A percentile compares a stretch with the other conserved stretches of the same genome.
Evolutionary conservation across 2,797 vertebrate genomes (phyloP).

Genomic region (Microctenopoma stevenorrisi): DNA sequence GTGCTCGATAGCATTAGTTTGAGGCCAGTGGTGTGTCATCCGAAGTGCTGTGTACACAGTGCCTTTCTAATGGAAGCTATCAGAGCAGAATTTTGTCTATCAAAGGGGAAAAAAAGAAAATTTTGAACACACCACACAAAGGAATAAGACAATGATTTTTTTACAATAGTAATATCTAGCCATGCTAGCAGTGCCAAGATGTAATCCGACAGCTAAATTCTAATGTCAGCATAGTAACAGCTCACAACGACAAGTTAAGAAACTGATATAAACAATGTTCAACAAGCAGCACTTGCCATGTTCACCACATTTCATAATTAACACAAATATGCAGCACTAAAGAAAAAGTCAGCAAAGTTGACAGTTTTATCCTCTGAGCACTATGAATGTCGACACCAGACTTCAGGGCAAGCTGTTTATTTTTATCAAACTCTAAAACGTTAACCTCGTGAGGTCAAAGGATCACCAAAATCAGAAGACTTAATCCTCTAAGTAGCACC

Average conservation of each 20-base stretch:
- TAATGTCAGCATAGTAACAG: too few relatives aligned
- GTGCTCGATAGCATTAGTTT: constrained; percentile 70
- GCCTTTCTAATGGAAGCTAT: constrained; percentile 59
- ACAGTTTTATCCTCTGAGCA: background rate
- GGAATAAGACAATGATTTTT: background rate
- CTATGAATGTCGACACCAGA: background rate
- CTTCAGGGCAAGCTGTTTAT: background rate
- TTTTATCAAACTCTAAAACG: background rate
- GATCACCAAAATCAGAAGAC: background rate
- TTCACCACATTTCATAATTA: background rate
- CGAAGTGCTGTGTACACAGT: constrained; percentile 42
- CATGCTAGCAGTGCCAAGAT: background rate
- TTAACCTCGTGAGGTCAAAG: background rate
- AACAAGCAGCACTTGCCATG: too few relatives aligned
- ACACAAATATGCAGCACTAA: background rate
- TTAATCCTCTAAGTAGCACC: constrained; percentile 16
- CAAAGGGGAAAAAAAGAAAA: constrained; percentile 1
- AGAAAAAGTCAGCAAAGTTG: background rate
- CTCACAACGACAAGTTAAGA: background rate
- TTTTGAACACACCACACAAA: constrained; percentile 14
- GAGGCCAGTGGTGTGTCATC: constrained; percentile 66
- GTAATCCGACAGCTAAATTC: too few relatives aligned
- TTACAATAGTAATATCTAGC: background rate
- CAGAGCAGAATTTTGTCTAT: constrained; percentile 56
- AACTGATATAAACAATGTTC: too few relatives aligned